Evolutionary conservation across 2,113 vertebrate genomes (phyloP), one percentile per base, ranked within the genome.

Genomic region (Rhegmatorhina hoffmannsi): DNA sequence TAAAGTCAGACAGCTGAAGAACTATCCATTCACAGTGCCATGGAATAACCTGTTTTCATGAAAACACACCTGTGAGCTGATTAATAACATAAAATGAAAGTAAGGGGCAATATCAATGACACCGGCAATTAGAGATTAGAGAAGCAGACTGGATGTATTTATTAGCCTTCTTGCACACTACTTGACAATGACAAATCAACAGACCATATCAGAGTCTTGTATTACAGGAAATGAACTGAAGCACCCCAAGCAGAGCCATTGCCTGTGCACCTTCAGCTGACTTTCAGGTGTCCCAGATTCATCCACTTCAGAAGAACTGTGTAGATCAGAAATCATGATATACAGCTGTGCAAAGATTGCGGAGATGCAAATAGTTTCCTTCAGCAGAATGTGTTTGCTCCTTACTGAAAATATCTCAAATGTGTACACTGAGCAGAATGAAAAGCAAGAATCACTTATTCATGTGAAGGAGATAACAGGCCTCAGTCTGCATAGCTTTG

Each of bases 351-450:
- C 29, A 82, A 63, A 91, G 34, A 91, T 95, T 95, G 75, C 36
- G 56, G 85, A 70, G 72, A 96, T 89, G 49, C n/a, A 92, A 96
- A 96, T 85, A 90, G 11, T 73, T 90, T 94, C 92, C 85, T 92
- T 79, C 82, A 80, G 90, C 66, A 93, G 43, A 93, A 72, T 26
- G 34, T 91, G 44, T 78, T 96, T 78, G 49, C 62, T 96, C 15
- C 87, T 92, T 92, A 90, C 83, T 97, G 66, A 97, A 97, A 96
- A 93, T 96, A 96, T 34, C 91, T 92, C 85, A 63, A 90, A 95
- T 90, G 34, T 93, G 70, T 92, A 55, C 43, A 63, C 77, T 88
- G 90, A 97, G 72, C 24, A 88, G 75, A 96, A 95, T 95, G 83
- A 94, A 96, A 96, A 95, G 75, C 72, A 80, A 95, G 79, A 91